Base-by-base conservation (phyloP, 1,140 invertebrate genomes). In the Macrocentrus cingulum region DNA sequence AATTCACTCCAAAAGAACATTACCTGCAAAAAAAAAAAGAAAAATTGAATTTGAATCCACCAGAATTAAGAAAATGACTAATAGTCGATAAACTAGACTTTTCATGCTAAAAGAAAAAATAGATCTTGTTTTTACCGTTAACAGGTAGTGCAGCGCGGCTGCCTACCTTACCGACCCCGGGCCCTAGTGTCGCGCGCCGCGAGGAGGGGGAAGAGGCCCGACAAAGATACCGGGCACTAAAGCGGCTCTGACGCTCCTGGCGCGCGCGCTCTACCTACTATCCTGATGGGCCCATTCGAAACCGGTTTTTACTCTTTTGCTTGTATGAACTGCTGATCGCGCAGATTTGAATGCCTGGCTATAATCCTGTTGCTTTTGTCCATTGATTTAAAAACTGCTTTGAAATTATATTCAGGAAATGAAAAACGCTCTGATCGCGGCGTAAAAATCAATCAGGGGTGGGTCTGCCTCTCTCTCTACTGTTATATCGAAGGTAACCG, bases 81-180 rank as follows among this genome's bases (percentile, higher is more conserved):
- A 46, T 20, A 46, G 42, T 53, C 50, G 50, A 53, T 53, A 53
- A 19, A 15, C 15, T 53, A 53, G 25, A 29, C 9, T 5, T 23
- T 13, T n/a, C 11, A 7, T 11, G 7, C 7, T 6, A 23, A 3
- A n/a, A 18, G 11, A 25, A 9, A 48, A 48, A 18, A 19, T 6
- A 34, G 48, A 18, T 20, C 18, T 18, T 6, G 18, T 41, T 41
- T 19, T 9, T n/a, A 42, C 46, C 15, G 9, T 54, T 41, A 16
- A 11, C 16, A 39, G 52, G 52, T 44, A 44, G 1, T 11, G 9
- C n/a, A 32, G 9, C 18, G 1, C 20, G 11, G 37, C 45, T 16
- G 13, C 36, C 56, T 59, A 22, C 49, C 22, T 59, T 59, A 59
- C 56, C 56, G 48, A 59, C 45, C 13, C 37, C 1, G 13, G 56